Evolutionary conservation across 2,113 vertebrate species (phyloP), one percentile per base, ranked within the genome.

Genomic region (Sialia sialis): DNA sequence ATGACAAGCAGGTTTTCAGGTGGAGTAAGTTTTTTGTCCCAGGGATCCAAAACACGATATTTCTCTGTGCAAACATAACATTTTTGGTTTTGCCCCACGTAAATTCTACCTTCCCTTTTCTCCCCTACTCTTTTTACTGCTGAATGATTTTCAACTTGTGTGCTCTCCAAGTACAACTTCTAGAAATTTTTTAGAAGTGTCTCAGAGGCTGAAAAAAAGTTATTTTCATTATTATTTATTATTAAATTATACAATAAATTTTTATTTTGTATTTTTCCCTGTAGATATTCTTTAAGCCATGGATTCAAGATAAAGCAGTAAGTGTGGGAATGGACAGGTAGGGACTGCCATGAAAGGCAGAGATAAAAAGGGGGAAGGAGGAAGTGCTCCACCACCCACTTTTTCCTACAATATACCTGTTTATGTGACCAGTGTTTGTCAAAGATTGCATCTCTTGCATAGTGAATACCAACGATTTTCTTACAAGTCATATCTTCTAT

Each of bases 401-500:
- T 73, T 49, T 64, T 66, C 14, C 59, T 77, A 0, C 36, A 60
- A 26, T 4, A 3, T 26, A 13, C 34, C 43, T 49, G 13, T 49
- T 94, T 64, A 7, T 0, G 0, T 83, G 46, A n/a, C 16, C 18
- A n/a, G 6, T 76, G 41, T 34, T 80, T 51, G 29, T 58, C 22
- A 58, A 67, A 51, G 20, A 39, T 21, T 52, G 8, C 7, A 6
- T 43, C 16, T 80, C 25, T 73, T 79, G 39, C 4, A 2, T 10
- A 26, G 11, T 23, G 44, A 64, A 67, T 49, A 41, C 6, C 2
- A 15, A 26, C 1, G 8, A 4, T 41, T 52, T 62, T 64, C 9
- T 5, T 27, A 0, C 1, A 85, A 58, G 9, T 20, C 6, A 5
- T 60, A 12, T 26, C 6, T 18, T 74, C 9, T 43, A 1, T 58